Conservation (phyloP, 2,797 vertebrate genomes). For the Pangasius djambal region DNA sequence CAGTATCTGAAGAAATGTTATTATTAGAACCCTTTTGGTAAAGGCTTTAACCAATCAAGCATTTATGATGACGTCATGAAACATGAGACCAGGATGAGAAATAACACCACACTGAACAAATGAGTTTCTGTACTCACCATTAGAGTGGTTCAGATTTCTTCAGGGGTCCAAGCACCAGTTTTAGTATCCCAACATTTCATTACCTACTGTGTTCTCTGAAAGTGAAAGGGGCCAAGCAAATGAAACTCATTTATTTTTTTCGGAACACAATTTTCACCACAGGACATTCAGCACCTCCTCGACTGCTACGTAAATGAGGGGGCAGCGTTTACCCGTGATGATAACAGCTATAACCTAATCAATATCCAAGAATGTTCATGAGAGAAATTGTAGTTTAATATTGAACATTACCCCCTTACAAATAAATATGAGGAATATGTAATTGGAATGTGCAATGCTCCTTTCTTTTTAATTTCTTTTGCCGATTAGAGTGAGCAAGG, state of each 20-base stretch:
- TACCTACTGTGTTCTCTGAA: constrained; percentile 21
- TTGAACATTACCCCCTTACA: constrained; percentile 38
- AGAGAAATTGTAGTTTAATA: constrained; percentile 44
- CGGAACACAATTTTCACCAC: constrained; percentile 38
- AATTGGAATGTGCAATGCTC: neutral
- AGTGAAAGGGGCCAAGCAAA: constrained; percentile 26
- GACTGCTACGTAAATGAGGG: constrained; percentile 46
- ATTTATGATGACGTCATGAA: neutral
- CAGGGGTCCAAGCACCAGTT: neutral
- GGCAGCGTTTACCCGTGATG: constrained; percentile 21
- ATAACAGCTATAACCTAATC: constrained; percentile 40
- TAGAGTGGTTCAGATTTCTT: neutral
- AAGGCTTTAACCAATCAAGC: too few species aligned
- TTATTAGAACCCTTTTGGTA: neutral
- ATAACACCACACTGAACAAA: neutral
- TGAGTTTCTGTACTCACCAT: neutral
- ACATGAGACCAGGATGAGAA: neutral
- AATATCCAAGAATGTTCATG: constrained; percentile 27
- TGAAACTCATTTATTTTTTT: constrained; percentile 42
- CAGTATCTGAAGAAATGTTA: neutral
- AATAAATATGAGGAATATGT: constrained; percentile 35
- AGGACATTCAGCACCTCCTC: constrained; percentile 25
- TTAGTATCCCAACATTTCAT: constrained; percentile 31
- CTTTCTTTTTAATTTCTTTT: constrained; percentile 32
- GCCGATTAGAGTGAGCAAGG: constrained; percentile 31